phyloP scores from a whole-genome alignment of 2,888 invertebrate species.

The Sepioteuthis lessoniana region DNA sequence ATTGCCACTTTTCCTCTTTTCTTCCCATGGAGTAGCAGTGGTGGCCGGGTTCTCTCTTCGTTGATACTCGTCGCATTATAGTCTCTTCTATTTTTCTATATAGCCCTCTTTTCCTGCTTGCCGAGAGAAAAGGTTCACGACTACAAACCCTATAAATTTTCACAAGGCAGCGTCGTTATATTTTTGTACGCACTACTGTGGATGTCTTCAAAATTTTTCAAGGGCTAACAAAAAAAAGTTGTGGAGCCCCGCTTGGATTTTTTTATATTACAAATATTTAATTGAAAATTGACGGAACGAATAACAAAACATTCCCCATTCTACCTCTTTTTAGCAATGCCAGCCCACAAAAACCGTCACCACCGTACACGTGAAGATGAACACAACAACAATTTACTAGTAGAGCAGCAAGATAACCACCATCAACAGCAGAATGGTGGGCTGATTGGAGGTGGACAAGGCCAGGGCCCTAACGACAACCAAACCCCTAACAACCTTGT shows the following conservation, averaged over 20 bases:
- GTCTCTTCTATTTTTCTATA: constrained; percentile 13
- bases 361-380: constrained; percentile 59
- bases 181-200: neutral
- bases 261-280: neutral
- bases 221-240: neutral
- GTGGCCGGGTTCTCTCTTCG: neutral
- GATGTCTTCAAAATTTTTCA: neutral
- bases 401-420: constrained; percentile 52
- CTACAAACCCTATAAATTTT: neutral
- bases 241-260: neutral
- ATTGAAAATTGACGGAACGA: neutral
- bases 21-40: neutral
- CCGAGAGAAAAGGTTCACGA: neutral
- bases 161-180: constrained; percentile 33
- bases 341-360: constrained; percentile 62
- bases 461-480: constrained; percentile 48
- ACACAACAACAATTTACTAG: constrained; percentile 57
- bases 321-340: constrained; percentile 57
- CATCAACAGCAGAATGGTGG: constrained; percentile 49
- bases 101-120: neutral
- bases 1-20: neutral
- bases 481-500: constrained; percentile 55
- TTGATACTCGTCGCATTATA: neutral
- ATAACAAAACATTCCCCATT: constrained; percentile 21
- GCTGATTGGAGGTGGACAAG: constrained; percentile 50